Evolutionary conservation across 2,797 vertebrate species (phyloP).

Genomic region (Cyprinella venusta): DNA sequence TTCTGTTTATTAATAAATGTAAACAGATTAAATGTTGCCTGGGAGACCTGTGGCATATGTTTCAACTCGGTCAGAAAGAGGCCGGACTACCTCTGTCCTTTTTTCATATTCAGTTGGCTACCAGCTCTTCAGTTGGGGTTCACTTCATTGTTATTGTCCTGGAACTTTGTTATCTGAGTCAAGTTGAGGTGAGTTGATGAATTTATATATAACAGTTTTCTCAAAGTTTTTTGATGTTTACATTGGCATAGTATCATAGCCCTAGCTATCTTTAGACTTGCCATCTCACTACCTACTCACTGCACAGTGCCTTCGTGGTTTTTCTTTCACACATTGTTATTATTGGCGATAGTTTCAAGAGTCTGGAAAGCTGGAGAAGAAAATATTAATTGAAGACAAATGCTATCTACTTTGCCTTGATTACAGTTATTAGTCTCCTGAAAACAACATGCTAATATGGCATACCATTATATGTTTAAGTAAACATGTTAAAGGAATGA

Average conservation of each 20-base stretch:
- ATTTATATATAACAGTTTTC: constrained; percentile 15
- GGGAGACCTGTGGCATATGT: constrained; percentile 73
- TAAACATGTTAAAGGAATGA: constrained; percentile 38
- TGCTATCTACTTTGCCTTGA: not conserved
- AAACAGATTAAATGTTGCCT: constrained; percentile 77
- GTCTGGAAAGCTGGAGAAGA: not conserved
- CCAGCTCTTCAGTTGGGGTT: constrained; percentile 23
- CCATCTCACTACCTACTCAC: not conserved
- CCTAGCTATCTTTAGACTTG: constrained; percentile 1
- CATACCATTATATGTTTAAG: not conserved
- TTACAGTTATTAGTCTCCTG: not conserved
- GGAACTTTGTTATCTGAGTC: not conserved
- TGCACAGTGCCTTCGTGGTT: not conserved
- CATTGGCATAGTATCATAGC: not conserved
- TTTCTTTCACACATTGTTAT: constrained; percentile 22
- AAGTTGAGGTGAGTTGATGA: constrained; percentile 36
- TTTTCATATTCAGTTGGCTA: constrained; percentile 1
- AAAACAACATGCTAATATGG: constrained; percentile 3
- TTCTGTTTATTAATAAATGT: constrained; percentile 80
- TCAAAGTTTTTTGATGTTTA: not conserved
- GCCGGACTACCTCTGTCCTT: constrained; percentile 43
- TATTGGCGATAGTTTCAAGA: not conserved
- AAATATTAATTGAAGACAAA: not conserved
- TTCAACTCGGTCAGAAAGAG: constrained; percentile 43
- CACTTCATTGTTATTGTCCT: constrained; percentile 37